Percentiles rank a stretch among this genome's conserved stretches.
Conservation (phyloP, 1,140 invertebrate species). For the Drosophila pseudoobscura region DNA sequence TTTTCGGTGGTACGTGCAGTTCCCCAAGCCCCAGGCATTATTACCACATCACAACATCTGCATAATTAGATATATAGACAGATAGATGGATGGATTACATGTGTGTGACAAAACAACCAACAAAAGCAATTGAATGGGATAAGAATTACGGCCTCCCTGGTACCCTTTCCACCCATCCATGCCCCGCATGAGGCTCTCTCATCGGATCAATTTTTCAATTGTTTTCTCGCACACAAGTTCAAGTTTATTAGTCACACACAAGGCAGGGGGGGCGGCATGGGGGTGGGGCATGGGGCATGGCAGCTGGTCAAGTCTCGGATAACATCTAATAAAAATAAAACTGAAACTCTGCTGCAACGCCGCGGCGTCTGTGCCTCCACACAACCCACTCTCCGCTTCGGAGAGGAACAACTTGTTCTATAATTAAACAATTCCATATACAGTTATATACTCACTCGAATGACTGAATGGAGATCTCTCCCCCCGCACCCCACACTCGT, state of each 20-base stretch:
- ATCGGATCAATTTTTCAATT: slow-evolving; percentile 45
- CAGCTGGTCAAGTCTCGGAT: slow-evolving; percentile 65
- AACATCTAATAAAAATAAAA: slow-evolving; percentile 70
- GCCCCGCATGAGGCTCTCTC: slow-evolving; percentile 1
- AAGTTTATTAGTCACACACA: slow-evolving; percentile 71
- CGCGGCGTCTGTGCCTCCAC: neutral
- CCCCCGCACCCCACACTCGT: no score
- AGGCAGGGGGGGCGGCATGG: slow-evolving; percentile 22
- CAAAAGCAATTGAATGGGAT: slow-evolving; percentile 15
- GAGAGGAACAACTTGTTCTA: slow-evolving; percentile 36
- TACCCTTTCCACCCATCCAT: neutral
- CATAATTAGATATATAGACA: slow-evolving; percentile 18
- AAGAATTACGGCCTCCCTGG: neutral
- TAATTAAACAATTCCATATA: slow-evolving; percentile 71
- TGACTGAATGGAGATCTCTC: neutral
- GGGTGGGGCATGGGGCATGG: neutral
- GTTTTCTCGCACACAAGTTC: slow-evolving; percentile 61
- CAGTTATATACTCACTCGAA: slow-evolving; percentile 20
- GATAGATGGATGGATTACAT: slow-evolving; percentile 37
- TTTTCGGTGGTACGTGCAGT: slow-evolving; percentile 35
- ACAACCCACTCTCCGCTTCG: slow-evolving; percentile 1
- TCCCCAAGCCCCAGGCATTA: slow-evolving; percentile 44
- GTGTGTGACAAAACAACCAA: slow-evolving; percentile 32
- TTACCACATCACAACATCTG: slow-evolving; percentile 28
- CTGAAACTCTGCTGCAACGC: slow-evolving; percentile 39